Evolutionary conservation across 2,113 vertebrate genomes (phyloP).

Genomic region (Poicephalus gulielmi): DNA sequence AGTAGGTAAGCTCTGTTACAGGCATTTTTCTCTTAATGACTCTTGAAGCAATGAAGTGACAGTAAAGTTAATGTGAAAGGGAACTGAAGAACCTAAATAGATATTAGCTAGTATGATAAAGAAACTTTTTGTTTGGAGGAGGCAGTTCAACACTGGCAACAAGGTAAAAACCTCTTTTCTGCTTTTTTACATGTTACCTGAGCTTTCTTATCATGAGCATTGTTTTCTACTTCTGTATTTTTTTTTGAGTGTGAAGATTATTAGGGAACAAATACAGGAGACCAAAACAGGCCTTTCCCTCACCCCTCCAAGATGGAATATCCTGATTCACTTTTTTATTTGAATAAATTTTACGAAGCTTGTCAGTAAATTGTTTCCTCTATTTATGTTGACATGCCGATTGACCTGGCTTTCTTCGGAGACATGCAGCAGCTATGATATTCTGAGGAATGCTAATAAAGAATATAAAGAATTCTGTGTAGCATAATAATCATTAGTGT

Average conservation of each 20-base stretch:
- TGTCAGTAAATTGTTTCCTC: not conserved
- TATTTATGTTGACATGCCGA: not conserved
- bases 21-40: not conserved
- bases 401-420: not conserved
- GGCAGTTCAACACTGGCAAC: not conserved
- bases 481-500: not conserved
- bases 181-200: not conserved
- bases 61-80: not conserved
- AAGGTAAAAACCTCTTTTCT: not conserved
- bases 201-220: not conserved
- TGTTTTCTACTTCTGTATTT: not conserved
- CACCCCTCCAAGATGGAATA: not conserved
- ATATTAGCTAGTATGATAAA: not conserved
- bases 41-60: not conserved
- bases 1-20: not conserved
- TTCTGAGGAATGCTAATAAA: not conserved
- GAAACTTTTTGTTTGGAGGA: not conserved
- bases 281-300: not conserved
- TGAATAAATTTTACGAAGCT: not conserved
- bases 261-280: not conserved
- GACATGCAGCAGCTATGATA: not conserved
- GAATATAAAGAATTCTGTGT: not conserved
- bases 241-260: not conserved
- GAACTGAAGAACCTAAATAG: not conserved
- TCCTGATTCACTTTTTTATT: not conserved